Evolutionary conservation across 2,888 invertebrate genomes (phyloP).

Genomic region (Agapetus fuscipes): DNA sequence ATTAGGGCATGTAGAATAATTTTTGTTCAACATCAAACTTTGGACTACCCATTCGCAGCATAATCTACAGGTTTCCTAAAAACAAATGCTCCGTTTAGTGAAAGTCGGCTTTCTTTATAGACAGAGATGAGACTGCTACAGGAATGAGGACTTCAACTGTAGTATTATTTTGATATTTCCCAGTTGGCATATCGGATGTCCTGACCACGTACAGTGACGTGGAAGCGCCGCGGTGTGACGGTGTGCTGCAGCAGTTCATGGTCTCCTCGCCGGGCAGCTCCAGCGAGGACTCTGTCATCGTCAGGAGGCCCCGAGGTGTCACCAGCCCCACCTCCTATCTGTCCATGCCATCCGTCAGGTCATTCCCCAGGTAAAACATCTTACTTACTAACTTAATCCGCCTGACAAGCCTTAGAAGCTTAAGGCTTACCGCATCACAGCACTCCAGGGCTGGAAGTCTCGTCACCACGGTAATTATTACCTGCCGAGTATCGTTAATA

Average conservation of each 20-base stretch:
- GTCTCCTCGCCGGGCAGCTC: slow-evolving; percentile 12
- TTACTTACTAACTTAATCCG: neutral
- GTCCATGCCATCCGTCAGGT: slow-evolving; percentile 77
- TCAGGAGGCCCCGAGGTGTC: slow-evolving; percentile 35
- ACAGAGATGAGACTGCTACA: too few relatives aligned
- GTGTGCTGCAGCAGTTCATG: slow-evolving; percentile 14
- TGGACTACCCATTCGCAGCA: too few relatives aligned
- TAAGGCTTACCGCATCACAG: too few relatives aligned
- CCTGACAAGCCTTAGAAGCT: neutral
- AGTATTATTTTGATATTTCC: slow-evolving; percentile 1
- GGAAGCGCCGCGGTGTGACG: slow-evolving; percentile 10
- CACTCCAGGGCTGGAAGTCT: too few relatives aligned
- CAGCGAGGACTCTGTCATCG: slow-evolving; percentile 13
- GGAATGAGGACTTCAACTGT: too few relatives aligned
- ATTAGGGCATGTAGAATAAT: too few relatives aligned
- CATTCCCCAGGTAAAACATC: slow-evolving; percentile 70
- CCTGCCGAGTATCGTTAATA: too few relatives aligned
- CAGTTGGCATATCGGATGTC: slow-evolving; percentile 18
- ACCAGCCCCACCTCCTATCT: slow-evolving; percentile 67
- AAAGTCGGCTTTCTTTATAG: too few relatives aligned
- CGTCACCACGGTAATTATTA: too few relatives aligned
- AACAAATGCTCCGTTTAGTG: too few relatives aligned
- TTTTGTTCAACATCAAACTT: too few relatives aligned
- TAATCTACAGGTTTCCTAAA: too few relatives aligned
- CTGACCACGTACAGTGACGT: slow-evolving; percentile 1